Evolutionary conservation across 37 sponge, comb jelly and placozoan genomes (phyloP).

Genomic region (Hexactinellida sp.): DNA sequence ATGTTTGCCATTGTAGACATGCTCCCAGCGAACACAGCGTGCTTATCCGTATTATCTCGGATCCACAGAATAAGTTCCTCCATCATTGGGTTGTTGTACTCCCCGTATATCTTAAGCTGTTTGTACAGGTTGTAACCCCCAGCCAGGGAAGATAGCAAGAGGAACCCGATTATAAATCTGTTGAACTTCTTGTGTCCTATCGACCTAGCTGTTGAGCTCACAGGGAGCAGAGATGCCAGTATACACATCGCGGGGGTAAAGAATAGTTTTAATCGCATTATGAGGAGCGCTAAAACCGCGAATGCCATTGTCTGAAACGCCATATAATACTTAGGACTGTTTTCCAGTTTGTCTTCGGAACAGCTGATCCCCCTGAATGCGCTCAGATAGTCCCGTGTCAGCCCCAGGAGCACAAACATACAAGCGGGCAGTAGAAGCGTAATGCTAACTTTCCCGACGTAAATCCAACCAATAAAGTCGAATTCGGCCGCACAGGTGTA

Average conservation of each 20-base stretch:
- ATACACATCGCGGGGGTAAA: slow-evolving; percentile 69
- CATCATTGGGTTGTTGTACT: slow-evolving; percentile 55
- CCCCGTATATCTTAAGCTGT: slow-evolving; percentile 28
- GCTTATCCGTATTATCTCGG: neutral
- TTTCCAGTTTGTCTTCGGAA: neutral
- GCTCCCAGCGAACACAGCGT: slow-evolving; percentile 84
- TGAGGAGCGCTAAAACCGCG: slow-evolving; percentile 51
- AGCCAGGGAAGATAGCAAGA: neutral
- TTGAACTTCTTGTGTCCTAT: neutral
- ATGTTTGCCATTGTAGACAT: slow-evolving; percentile 82
- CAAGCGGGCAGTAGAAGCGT: slow-evolving; percentile 51
- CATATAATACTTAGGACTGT: slow-evolving; percentile 28
- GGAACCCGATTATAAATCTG: neutral
- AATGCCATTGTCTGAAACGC: slow-evolving; percentile 50
- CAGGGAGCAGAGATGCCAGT: slow-evolving; percentile 29
- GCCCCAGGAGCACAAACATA: neutral
- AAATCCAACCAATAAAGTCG: slow-evolving; percentile 57
- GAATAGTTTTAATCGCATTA: slow-evolving; percentile 92
- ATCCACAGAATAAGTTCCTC: slow-evolving; percentile 57
- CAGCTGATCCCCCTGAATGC: neutral
- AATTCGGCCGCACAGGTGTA: slow-evolving; percentile 83
- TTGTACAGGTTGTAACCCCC: neutral
- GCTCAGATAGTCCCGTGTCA: neutral
- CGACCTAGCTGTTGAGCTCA: neutral
- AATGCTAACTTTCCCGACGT: slow-evolving; percentile 12